Base-by-base conservation (phyloP, 2,888 invertebrate species). In the Gandaritis pyraliata region DNA sequence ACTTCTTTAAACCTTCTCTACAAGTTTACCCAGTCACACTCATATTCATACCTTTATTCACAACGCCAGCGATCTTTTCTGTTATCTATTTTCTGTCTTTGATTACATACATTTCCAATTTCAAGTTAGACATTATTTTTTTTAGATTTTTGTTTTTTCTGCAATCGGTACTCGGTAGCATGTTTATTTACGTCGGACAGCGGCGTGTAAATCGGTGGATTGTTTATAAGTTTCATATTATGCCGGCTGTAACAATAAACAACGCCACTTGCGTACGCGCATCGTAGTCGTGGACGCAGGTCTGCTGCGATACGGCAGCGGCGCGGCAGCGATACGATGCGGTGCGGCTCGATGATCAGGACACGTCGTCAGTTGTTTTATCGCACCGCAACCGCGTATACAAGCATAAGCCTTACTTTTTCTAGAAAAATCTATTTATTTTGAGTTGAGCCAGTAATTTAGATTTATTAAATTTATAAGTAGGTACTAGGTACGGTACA, bases 161-260 rank as follows among this genome's bases (percentile, higher is more conserved):
- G 78, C 77, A 33, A 57, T 70, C 86, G 51, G 61, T 88, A 81
- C 82, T 53, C 58, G 61, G 61, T 72, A 69, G 57, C 66, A 59
- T 84, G 83, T 83, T 82, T 88, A 83, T 88, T 85, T 86, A 84
- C 80, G 82, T 74, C 77, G 75, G 72, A 84, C 87, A 85, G 87
- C 82, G 80, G 85, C 83, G 72, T 83, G 84, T 88, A 86, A 86
- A 88, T 87, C 85, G 80, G 80, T 75, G 76, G 80, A 83, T 86
- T 89, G 89, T 90, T 90, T 90, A 90, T 83, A 83, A 84, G 77
- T 85, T 85, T 86, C 80, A 85, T 83, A 85, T 83, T 78, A 81
- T 76, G 77, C 78, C 78, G 84, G 76, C 80, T 82, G 82, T 45
- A 76, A 81, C 71, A 85, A 85, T 82, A 86, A 85, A 86, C 81